Percentiles rank a stretch among this genome's conserved stretches.
Evolutionary conservation across 92 coral and sea anemone genomes (phyloP).

Genomic region (Epizoanthus rinbou): DNA sequence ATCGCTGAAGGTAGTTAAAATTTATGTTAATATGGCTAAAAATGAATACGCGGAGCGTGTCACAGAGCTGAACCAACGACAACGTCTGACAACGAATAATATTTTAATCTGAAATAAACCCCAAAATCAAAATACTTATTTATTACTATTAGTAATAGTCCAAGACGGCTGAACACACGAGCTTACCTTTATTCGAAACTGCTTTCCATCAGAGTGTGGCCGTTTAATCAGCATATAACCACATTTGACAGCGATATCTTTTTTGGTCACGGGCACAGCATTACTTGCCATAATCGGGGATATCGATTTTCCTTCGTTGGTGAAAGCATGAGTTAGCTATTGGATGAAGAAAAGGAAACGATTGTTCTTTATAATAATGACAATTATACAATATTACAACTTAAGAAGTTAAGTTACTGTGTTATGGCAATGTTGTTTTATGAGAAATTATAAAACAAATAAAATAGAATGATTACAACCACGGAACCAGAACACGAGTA

Average conservation of each 20-base stretch:
- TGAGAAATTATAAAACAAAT: background rate
- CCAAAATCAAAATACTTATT: too few species aligned
- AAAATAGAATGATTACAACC: background rate
- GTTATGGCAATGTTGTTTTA: background rate
- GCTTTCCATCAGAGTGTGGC: constrained; percentile 70
- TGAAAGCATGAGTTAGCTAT: constrained; percentile 33
- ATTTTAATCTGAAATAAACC: too few species aligned
- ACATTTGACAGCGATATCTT: constrained; percentile 57
- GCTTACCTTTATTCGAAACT: constrained; percentile 76
- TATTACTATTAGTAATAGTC: background rate
- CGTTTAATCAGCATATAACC: constrained; percentile 83
- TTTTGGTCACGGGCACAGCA: background rate
- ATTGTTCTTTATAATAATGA: constrained; percentile 2
- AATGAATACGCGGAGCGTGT: too few species aligned
- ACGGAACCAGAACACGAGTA: background rate
- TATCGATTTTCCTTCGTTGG: background rate
- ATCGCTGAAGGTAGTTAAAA: too few species aligned
- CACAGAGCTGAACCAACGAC: too few species aligned
- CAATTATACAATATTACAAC: background rate
- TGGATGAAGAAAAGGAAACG: background rate
- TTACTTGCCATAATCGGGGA: constrained; percentile 14
- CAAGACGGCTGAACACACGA: background rate
- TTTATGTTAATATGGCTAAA: too few species aligned
- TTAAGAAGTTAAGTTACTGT: background rate
- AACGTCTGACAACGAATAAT: too few species aligned